Evolutionary conservation across 2,797 vertebrate genomes (phyloP).

Genomic region (Oceanodroma leucorhoa): DNA sequence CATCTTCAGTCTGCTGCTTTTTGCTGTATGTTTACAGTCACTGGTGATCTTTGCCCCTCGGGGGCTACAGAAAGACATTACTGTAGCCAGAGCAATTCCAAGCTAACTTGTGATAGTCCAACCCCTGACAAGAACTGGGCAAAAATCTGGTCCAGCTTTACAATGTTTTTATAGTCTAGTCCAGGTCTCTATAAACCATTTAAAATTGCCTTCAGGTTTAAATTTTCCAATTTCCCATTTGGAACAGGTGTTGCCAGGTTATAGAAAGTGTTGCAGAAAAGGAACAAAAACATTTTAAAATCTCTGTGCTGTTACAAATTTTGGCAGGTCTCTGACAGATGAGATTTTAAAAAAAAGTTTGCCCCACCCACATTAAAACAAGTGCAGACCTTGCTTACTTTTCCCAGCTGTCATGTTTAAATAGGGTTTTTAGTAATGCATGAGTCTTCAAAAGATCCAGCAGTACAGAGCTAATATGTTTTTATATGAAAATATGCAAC

Average conservation of each 20-base stretch:
- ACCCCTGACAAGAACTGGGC: neutral
- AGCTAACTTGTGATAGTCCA: neutral
- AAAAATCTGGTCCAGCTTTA: conserved; percentile 20
- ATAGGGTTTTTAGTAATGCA: neutral
- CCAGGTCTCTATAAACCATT: conserved; percentile 58
- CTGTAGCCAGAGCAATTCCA: neutral
- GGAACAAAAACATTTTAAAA: conserved; percentile 25
- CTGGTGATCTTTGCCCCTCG: neutral
- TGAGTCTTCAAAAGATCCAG: neutral
- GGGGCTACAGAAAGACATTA: neutral
- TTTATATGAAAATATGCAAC: neutral
- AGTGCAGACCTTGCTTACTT: conserved; percentile 19
- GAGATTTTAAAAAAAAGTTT: neutral
- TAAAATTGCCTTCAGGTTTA: conserved; percentile 47
- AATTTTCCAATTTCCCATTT: conserved; percentile 47
- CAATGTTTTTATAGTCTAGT: conserved; percentile 47
- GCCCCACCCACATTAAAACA: neutral
- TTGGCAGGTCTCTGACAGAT: neutral
- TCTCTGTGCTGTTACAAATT: neutral
- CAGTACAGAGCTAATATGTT: neutral
- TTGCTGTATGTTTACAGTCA: neutral
- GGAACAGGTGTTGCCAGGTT: conserved; percentile 53
- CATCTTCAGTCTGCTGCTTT: neutral
- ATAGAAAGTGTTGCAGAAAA: conserved; percentile 24
- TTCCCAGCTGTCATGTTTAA: conserved; percentile 9